These are phyloP conservation scores for Hyaena hyaena DNA, from an alignment of 2,113 vertebrate genomes.

Conservation along the genomic window DNA sequence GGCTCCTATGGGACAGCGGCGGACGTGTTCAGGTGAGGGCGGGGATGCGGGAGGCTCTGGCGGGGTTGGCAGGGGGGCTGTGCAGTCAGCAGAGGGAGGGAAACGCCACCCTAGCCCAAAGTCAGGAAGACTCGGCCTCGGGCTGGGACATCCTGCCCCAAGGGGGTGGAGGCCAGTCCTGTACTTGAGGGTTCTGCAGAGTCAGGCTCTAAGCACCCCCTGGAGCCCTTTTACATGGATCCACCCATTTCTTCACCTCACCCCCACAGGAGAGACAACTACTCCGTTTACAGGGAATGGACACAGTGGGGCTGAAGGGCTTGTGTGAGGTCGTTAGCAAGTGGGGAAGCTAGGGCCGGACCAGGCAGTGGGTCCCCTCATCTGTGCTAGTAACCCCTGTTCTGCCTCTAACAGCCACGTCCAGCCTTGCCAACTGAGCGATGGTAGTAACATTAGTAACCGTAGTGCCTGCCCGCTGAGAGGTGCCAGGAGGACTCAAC, in stretches of 20 bases:
- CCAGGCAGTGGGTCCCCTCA: not conserved
- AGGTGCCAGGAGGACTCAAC: not conserved
- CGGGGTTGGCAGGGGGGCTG: not conserved
- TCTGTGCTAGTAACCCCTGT: not conserved
- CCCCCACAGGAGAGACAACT: not conserved
- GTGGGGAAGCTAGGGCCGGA: not conserved
- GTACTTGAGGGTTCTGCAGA: not conserved
- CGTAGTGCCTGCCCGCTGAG: not conserved
- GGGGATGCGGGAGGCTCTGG: not conserved
- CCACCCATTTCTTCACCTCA: not conserved
- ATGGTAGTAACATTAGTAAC: not conserved
- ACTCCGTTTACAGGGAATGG: not conserved
- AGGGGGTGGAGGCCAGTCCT: too few species aligned
- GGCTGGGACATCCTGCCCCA: not conserved
- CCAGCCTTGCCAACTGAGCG: not conserved
- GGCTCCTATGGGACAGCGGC: slow-evolving; percentile 91
- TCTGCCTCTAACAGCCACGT: not conserved
- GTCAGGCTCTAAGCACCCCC: not conserved
- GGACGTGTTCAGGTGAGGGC: slow-evolving; percentile 93
- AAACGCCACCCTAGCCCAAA: not conserved
- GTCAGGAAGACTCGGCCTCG: not conserved
- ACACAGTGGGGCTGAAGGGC: not conserved
- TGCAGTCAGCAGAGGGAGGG: not conserved
- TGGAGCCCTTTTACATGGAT: not conserved
- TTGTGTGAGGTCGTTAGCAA: not conserved